Percentiles rank a stretch among this genome's conserved stretches.
phyloP scores from a whole-genome alignment of 2,797 vertebrate genomes.

The Calcarius lapponicus region DNA sequence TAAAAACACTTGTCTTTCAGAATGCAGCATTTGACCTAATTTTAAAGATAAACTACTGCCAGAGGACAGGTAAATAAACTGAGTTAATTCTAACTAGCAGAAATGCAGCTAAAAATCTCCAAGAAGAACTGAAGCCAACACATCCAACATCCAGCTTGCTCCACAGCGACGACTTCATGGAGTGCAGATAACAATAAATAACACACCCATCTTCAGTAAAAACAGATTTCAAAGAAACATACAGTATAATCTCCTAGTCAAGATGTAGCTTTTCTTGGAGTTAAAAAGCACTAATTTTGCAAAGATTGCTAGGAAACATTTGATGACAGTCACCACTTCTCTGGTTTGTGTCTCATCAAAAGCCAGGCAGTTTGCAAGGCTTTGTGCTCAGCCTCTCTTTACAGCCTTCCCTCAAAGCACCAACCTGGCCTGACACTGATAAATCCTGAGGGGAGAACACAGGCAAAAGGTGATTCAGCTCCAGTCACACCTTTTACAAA shows the following conservation, averaged over 20 bases:
- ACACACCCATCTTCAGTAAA: neutral
- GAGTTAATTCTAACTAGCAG: neutral
- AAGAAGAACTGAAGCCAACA: neutral
- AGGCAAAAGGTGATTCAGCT: neutral
- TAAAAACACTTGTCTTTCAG: neutral
- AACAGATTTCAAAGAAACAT: neutral
- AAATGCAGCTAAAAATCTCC: neutral
- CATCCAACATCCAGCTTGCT: neutral
- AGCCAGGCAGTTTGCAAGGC: slow-evolving; percentile 9
- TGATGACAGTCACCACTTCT: neutral
- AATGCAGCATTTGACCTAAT: neutral
- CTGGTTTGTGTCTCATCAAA: slow-evolving; percentile 25
- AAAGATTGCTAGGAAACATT: slow-evolving; percentile 22
- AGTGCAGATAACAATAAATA: neutral
- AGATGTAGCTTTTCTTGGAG: neutral
- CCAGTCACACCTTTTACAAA: slow-evolving; percentile 15
- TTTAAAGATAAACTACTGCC: neutral
- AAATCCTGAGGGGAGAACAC: neutral
- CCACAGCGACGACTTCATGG: rapidly evolving
- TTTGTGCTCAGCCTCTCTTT: neutral
- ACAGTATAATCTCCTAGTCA: neutral
- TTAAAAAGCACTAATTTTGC: neutral
- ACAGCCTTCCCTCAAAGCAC: slow-evolving; percentile 14
- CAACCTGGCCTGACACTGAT: slow-evolving; percentile 19
- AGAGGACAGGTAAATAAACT: neutral